These are phyloP conservation scores for Drosophila albomicans DNA, from an alignment of 1,140 invertebrate species.

Conservation along the genomic window DNA sequence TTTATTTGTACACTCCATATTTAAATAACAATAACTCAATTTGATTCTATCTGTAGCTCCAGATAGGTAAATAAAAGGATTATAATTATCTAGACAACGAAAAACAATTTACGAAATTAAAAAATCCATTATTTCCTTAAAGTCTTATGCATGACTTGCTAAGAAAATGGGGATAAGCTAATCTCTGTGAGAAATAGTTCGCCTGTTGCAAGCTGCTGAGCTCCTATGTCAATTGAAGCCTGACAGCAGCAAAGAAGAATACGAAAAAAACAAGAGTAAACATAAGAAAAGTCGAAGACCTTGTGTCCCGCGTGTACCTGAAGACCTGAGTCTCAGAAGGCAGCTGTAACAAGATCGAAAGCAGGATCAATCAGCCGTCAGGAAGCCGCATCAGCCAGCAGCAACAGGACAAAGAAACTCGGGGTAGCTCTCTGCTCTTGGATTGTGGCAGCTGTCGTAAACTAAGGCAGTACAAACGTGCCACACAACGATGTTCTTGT, in stretches of 20 bases:
- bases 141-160: neutral
- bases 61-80: too few relatives aligned
- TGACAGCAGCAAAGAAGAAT: slow-evolving; percentile 10
- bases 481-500: slow-evolving; percentile 8
- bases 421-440: slow-evolving; percentile 50
- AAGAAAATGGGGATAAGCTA: neutral
- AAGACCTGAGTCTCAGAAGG: slow-evolving; percentile 49
- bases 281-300: neutral
- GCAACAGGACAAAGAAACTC: slow-evolving; percentile 53
- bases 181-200: slow-evolving; percentile 7
- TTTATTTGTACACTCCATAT: too few relatives aligned
- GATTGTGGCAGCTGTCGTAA: slow-evolving; percentile 70
- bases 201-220: slow-evolving; percentile 1
- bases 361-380: slow-evolving; percentile 72
- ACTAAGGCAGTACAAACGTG: slow-evolving; percentile 71
- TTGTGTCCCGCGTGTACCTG: slow-evolving; percentile 39
- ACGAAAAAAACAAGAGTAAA: slow-evolving; percentile 30
- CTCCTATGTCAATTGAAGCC: slow-evolving; percentile 52
- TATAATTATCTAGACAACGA: too few relatives aligned
- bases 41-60: too few relatives aligned
- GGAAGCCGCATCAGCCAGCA: slow-evolving; percentile 55
- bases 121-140: neutral
- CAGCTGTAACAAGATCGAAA: slow-evolving; percentile 74
- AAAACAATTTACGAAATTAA: too few relatives aligned
- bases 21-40: too few relatives aligned